Evolutionary conservation across 2,888 invertebrate genomes (phyloP).

Genomic region (Amphipyra tragopoginis): DNA sequence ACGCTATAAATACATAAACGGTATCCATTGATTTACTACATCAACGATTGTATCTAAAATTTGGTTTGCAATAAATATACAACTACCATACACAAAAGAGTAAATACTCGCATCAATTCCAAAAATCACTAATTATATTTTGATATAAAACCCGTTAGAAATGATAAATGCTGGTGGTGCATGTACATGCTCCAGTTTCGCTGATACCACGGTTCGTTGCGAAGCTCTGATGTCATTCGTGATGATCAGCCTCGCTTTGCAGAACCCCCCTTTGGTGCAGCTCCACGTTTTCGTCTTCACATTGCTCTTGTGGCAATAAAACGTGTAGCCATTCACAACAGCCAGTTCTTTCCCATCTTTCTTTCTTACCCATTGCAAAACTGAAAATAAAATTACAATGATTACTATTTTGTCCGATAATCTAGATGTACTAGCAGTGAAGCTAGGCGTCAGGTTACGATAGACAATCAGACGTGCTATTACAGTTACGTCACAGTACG

Average conservation of each 20-base stretch:
- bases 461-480: too few relatives aligned
- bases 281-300: conserved; percentile 48
- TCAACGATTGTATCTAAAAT: too few relatives aligned
- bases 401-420: conserved; percentile 2
- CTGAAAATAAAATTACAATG: conserved; percentile 25
- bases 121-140: conserved; percentile 19
- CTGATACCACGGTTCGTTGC: conserved; percentile 39
- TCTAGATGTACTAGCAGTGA: too few relatives aligned
- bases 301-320: conserved; percentile 45
- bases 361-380: conserved; percentile 44
- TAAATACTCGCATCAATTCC: neutral
- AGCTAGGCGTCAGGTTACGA: too few relatives aligned
- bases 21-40: too few relatives aligned
- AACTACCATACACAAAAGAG: too few relatives aligned
- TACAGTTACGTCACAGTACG: too few relatives aligned
- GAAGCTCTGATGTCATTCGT: conserved; percentile 36
- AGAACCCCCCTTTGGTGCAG: conserved; percentile 53
- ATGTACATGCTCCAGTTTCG: conserved; percentile 52
- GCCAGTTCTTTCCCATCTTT: conserved; percentile 59
- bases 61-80: too few relatives aligned
- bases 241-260: conserved; percentile 44
- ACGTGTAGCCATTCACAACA: conserved; percentile 47
- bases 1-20: too few relatives aligned
- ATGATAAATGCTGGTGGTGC: conserved; percentile 48
- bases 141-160: conserved; percentile 48